phyloP scores from a whole-genome alignment of 2,797 vertebrate species.

The Tachyglossus aculeatus region DNA sequence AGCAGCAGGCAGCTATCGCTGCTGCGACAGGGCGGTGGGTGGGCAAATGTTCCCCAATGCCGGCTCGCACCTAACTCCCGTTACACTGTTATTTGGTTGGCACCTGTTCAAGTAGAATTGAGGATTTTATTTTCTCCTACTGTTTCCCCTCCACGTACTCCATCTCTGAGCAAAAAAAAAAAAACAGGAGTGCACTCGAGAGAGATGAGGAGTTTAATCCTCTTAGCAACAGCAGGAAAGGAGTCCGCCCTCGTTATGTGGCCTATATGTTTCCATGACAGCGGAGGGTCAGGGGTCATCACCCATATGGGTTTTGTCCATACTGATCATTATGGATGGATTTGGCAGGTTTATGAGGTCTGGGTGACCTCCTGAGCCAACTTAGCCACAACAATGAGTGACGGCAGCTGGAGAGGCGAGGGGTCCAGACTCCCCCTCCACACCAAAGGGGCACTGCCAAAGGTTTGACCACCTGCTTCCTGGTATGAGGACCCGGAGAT shows the following conservation, averaged over 20 bases:
- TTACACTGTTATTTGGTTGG: conserved; percentile 17
- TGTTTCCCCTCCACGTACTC: background rate
- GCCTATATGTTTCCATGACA: conserved; percentile 47
- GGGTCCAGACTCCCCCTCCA: background rate
- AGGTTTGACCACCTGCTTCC: background rate
- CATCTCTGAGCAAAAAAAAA: background rate
- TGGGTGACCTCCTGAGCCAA: accelerated
- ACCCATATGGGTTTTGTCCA: conserved; percentile 19
- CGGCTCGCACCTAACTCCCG: background rate
- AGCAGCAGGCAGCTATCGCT: too few species aligned
- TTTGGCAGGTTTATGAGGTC: conserved; percentile 9
- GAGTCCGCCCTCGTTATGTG: background rate
- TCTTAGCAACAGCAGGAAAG: background rate
- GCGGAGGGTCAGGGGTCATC: conserved; percentile 59
- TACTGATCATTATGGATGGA: conserved; percentile 46
- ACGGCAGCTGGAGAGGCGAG: background rate
- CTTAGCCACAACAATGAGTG: background rate
- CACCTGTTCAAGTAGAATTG: background rate
- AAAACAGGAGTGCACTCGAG: background rate
- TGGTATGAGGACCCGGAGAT: background rate
- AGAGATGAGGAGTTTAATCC: background rate
- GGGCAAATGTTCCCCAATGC: too few species aligned
- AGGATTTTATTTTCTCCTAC: background rate
- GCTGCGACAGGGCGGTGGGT: too few species aligned
- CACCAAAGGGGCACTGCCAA: background rate